phyloP scores from a whole-genome alignment of 1,140 invertebrate species.

The Rhizoglyphus robini region DNA sequence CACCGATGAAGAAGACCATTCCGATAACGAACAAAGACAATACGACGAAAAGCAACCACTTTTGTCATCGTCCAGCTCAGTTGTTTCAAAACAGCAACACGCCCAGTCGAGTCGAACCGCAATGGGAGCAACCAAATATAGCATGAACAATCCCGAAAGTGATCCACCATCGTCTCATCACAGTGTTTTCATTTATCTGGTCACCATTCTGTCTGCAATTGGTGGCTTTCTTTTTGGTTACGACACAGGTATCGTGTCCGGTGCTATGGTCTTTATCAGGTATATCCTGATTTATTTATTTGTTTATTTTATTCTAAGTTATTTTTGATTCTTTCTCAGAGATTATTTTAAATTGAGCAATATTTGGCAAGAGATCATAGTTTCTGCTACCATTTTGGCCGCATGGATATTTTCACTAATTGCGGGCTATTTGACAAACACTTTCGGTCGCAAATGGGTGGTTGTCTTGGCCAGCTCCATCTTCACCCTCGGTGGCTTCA shows the following conservation, averaged over 20 bases:
- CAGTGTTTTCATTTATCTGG: conserved; percentile 16
- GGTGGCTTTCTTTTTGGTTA: conserved; percentile 53
- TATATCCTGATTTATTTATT: background rate
- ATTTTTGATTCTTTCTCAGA: conserved; percentile 20
- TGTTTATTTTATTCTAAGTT: background rate
- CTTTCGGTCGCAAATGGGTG: conserved; percentile 40
- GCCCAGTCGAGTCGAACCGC: too few species aligned
- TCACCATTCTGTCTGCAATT: conserved; percentile 36
- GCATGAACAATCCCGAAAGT: too few species aligned
- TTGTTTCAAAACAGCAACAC: too few species aligned
- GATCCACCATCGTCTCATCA: background rate
- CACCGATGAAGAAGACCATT: background rate
- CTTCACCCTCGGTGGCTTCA: conserved; percentile 42
- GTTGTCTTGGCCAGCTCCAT: conserved; percentile 43
- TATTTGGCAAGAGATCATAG: conserved; percentile 42
- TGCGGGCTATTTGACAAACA: conserved; percentile 41
- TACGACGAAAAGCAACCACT: background rate
- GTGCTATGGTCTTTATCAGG: conserved; percentile 44
- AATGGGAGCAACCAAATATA: too few species aligned
- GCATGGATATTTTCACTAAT: conserved; percentile 42
- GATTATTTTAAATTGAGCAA: conserved; percentile 37
- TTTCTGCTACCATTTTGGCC: conserved; percentile 37
- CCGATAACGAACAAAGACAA: background rate
- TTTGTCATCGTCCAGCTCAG: too few species aligned
- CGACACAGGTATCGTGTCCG: conserved; percentile 50